Evolutionary conservation across 2,888 invertebrate genomes (phyloP), one percentile per base, ranked within the genome.

Genomic region (Caradrina clavipalpis): DNA sequence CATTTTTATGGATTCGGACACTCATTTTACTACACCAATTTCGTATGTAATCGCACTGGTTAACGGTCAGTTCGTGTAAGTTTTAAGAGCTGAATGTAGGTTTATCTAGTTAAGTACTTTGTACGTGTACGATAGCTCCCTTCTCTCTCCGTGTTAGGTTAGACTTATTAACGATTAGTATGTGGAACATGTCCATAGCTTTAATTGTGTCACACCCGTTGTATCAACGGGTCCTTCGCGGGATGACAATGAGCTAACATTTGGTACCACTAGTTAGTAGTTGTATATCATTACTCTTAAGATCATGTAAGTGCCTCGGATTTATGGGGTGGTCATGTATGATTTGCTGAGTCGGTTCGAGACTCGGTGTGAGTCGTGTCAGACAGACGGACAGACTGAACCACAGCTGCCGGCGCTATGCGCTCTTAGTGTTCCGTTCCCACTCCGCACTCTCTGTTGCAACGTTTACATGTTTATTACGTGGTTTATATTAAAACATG

Each of bases 151-250:
- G 90, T 93, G 94, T 94, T 95, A 95, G 94, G 93, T 89, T 95
- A 95, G 93, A 88, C 86, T 89, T 90, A 91, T 87, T 91, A 92
- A 91, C 88, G 86, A 89, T 92, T 95, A 94, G 94, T 93, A 93
- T 85, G 94, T 94, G 93, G 94, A 93, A 94, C 93, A 94, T 95
- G 95, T 95, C 95, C 95, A 96, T 96, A 96, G 96, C 95, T 95
- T 96, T 95, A 95, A 95, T 92, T 91, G 94, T 94, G 93, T 93
- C 94, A 91, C 92, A 87, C 89, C 94, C 94, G 95, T 95, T 94
- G 95, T 95, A 95, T 95, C 95, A 95, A 95, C 92, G 95, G 95
- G 93, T 91, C 93, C 91, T 87, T 90, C 87, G 88, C 91, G 90
- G 92, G 91, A 88, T 88, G 92, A 91, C 92, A 88, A 90, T 88